These are phyloP conservation scores for Gambusia affinis DNA, from an alignment of 2,113 vertebrate genomes.

Conservation along the genomic window DNA sequence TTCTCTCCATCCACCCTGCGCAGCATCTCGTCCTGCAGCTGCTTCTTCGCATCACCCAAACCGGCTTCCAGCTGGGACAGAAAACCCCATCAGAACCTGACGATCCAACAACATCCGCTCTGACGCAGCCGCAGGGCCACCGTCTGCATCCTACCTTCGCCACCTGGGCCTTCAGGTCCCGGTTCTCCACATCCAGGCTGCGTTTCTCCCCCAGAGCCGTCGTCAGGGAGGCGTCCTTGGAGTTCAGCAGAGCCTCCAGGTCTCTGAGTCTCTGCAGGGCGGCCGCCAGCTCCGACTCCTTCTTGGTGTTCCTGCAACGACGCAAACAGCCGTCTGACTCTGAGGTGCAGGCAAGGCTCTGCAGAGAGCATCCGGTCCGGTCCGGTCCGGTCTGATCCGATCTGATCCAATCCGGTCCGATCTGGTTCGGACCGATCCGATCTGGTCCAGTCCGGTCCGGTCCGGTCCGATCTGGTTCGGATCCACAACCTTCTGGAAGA, in stretches of 20 bases:
- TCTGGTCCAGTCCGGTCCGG: too few species aligned
- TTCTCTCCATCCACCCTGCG: constrained; percentile 90
- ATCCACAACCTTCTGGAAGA: too few species aligned
- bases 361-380: too few species aligned
- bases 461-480: too few species aligned
- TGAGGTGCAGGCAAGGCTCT: too few species aligned
- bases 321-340: not conserved
- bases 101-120: too few species aligned
- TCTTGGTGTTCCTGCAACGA: constrained; percentile 86
- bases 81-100: not conserved
- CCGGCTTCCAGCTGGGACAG: constrained; percentile 82
- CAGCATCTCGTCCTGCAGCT: constrained; percentile 94
- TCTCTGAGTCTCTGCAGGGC: constrained; percentile 89
- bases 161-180: constrained; percentile 86
- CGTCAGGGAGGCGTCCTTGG: constrained; percentile 87
- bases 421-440: too few species aligned
- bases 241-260: constrained; percentile 90
- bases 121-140: too few species aligned
- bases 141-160: constrained; percentile 82
- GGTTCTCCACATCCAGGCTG: constrained; percentile 84
- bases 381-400: too few species aligned
- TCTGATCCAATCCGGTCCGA: too few species aligned
- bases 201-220: constrained; percentile 90
- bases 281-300: constrained; percentile 84
- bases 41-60: constrained; percentile 86